Conservation (phyloP, 2,888 invertebrate species). For the Tryphoninae sp. region DNA sequence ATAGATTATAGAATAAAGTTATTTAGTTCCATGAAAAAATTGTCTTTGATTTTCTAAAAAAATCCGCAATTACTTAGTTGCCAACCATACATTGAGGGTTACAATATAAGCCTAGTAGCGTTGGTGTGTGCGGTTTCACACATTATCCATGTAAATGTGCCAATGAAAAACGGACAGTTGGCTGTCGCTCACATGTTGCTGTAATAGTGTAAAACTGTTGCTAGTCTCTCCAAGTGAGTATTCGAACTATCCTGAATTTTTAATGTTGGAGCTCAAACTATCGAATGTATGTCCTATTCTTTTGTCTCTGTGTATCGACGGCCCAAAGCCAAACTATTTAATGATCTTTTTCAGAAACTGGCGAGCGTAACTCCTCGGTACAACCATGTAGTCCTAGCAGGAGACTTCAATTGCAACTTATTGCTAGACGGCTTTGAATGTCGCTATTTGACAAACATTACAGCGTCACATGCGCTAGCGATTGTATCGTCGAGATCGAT, state of each 20-base stretch:
- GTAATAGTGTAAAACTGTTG: not conserved
- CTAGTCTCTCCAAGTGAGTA: not conserved
- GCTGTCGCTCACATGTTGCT: too few relatives aligned
- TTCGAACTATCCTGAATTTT: constrained; percentile 28
- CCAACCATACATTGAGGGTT: too few relatives aligned
- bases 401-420: constrained; percentile 29
- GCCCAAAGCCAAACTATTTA: constrained; percentile 10
- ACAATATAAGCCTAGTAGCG: too few relatives aligned
- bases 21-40: too few relatives aligned
- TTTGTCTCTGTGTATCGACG: constrained; percentile 7
- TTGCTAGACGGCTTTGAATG: not conserved
- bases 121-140: too few relatives aligned
- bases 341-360: not conserved
- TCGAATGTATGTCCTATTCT: not conserved
- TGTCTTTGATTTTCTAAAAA: too few relatives aligned
- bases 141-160: too few relatives aligned
- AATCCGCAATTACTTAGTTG: too few relatives aligned
- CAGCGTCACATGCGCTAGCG: not conserved
- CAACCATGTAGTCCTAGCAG: constrained; percentile 11
- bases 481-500: not conserved
- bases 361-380: not conserved
- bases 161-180: too few relatives aligned
- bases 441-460: not conserved
- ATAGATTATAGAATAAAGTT: too few relatives aligned
- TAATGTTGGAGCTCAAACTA: not conserved